A percentile compares a stretch with the other conserved stretches of the same genome.
Evolutionary conservation across 2,797 vertebrate species (phyloP).

Genomic region (Sparus aurata): DNA sequence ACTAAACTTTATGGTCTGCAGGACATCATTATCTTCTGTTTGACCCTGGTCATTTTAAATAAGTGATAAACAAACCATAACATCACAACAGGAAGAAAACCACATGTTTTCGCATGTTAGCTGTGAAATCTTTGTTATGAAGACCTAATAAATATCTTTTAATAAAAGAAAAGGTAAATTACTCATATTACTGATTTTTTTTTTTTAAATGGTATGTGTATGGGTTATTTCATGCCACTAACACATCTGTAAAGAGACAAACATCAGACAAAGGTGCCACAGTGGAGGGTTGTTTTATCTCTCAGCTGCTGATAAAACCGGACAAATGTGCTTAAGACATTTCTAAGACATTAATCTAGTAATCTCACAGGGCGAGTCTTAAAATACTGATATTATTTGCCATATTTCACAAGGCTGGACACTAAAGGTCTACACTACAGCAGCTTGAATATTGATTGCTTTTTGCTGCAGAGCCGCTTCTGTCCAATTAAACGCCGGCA

Average conservation of each 20-base stretch:
- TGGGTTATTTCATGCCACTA: constrained; percentile 1
- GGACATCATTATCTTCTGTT: neutral
- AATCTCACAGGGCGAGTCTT: neutral
- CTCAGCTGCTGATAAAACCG: neutral
- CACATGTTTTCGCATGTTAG: neutral
- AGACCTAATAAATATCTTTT: neutral
- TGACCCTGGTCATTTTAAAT: neutral
- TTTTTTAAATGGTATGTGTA: neutral
- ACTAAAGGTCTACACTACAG: neutral
- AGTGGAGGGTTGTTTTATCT: neutral
- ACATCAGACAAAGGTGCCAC: constrained; percentile 19
- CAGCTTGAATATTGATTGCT: constrained; percentile 58
- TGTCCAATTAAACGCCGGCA: constrained; percentile 29
- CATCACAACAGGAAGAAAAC: neutral
- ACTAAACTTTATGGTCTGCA: neutral
- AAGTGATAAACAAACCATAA: neutral
- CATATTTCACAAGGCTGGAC: neutral
- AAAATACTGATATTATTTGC: neutral
- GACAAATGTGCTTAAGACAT: neutral
- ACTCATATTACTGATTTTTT: neutral
- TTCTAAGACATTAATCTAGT: neutral
- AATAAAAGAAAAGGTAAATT: neutral
- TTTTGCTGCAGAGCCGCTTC: constrained; percentile 57
- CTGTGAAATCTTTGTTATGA: neutral
- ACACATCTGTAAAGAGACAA: constrained; percentile 15